Conservation (phyloP, 2,797 vertebrate species). For the Lithobates pipiens region DNA sequence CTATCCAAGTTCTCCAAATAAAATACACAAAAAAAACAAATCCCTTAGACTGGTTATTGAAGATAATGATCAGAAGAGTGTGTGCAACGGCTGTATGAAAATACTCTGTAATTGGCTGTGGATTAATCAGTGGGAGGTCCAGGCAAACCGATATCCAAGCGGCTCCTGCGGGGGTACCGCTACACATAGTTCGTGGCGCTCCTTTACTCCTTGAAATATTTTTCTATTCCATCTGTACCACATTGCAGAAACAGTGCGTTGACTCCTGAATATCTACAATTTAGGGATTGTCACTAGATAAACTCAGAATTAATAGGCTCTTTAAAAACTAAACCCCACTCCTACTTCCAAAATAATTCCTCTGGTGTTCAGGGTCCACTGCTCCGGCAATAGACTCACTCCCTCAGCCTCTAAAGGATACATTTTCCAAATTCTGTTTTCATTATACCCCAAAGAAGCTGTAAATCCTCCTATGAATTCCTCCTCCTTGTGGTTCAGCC, state of each 20-base stretch:
- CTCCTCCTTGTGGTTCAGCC: slow-evolving; percentile 39
- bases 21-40: too few relatives aligned
- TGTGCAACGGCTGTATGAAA: too few relatives aligned
- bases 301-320: slow-evolving; percentile 40
- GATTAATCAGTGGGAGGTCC: too few relatives aligned
- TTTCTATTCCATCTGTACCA: background rate
- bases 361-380: slow-evolving; percentile 53
- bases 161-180: too few relatives aligned
- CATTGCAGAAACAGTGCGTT: background rate
- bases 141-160: too few relatives aligned
- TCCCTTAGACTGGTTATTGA: too few relatives aligned
- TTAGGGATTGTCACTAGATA: slow-evolving; percentile 24
- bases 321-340: slow-evolving; percentile 44
- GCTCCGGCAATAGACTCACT: slow-evolving; percentile 42
- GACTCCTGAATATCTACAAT: slow-evolving; percentile 15
- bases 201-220: background rate
- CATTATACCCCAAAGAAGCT: slow-evolving; percentile 45
- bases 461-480: slow-evolving; percentile 54
- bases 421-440: slow-evolving; percentile 57
- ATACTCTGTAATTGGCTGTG: too few relatives aligned
- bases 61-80: too few relatives aligned
- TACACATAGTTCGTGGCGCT: background rate
- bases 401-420: slow-evolving; percentile 52
- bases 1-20: too few relatives aligned
- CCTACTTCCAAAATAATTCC: slow-evolving; percentile 49